These are phyloP conservation scores for Bombus soroeensis DNA, from an alignment of 1,140 invertebrate species.

Conservation along the genomic window DNA sequence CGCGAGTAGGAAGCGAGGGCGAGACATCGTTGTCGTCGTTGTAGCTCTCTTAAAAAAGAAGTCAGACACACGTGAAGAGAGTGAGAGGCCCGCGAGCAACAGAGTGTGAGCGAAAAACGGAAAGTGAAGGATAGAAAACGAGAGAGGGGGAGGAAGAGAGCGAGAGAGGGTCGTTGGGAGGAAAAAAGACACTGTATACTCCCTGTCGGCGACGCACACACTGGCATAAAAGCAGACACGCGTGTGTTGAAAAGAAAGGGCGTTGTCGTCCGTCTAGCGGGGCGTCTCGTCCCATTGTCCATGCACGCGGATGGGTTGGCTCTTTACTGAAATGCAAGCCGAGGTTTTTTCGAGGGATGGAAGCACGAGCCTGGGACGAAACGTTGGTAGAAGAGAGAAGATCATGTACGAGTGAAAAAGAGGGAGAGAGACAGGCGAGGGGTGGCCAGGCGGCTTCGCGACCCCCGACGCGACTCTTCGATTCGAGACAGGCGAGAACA, in stretches of 20 bases:
- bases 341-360: constrained; percentile 52
- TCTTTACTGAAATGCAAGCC: constrained; percentile 71
- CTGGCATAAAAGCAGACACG: constrained; percentile 44
- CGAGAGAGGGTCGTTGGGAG: not conserved
- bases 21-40: constrained; percentile 42
- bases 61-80: constrained; percentile 37
- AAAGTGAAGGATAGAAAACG: not conserved
- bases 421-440: constrained; percentile 13
- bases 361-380: constrained; percentile 17
- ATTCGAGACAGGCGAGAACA: constrained; percentile 56
- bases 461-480: constrained; percentile 64
- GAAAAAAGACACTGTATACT: constrained; percentile 23
- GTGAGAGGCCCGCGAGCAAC: not conserved
- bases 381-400: constrained; percentile 15
- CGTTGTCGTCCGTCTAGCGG: constrained; percentile 62
- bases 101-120: not conserved
- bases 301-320: constrained; percentile 67
- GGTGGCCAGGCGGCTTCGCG: constrained; percentile 56
- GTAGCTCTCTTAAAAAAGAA: constrained; percentile 49
- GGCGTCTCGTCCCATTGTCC: constrained; percentile 70
- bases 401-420: not conserved
- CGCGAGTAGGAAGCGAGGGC: constrained; percentile 22
- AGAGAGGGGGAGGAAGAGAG: not conserved
- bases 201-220: constrained; percentile 32
- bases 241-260: constrained; percentile 63